These are phyloP conservation scores for Nymphalis urticae DNA, from an alignment of 2,888 invertebrate species.

Conservation along the genomic window DNA sequence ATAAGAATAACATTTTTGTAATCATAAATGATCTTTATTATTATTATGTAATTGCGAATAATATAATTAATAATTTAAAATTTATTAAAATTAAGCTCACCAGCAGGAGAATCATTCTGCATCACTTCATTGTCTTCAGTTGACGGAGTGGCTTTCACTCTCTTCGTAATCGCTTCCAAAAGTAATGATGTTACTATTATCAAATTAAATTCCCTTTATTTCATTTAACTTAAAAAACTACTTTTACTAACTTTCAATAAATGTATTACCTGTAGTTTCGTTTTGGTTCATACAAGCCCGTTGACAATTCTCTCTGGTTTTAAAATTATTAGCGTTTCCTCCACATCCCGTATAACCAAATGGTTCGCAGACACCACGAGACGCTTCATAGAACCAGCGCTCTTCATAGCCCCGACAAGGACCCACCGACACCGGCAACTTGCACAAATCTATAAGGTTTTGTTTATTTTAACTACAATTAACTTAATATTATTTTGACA, in stretches of 20 bases:
- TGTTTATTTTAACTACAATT: neutral
- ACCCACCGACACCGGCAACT: conserved; percentile 85
- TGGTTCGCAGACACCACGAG: conserved; percentile 86
- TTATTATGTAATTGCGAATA: neutral
- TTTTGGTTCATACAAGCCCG: conserved; percentile 78
- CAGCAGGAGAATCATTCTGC: conserved; percentile 60
- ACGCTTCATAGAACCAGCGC: conserved; percentile 92
- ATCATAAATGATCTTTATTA: too few species aligned
- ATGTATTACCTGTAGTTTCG: conserved; percentile 35
- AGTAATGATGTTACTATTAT: conserved; percentile 35
- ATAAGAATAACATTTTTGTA: too few species aligned
- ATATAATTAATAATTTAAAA: neutral
- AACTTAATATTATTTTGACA: neutral
- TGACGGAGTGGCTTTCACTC: conserved; percentile 58
- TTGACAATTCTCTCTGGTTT: conserved; percentile 86
- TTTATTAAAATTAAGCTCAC: conserved; percentile 33
- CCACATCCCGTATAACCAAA: conserved; percentile 95
- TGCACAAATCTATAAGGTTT: conserved; percentile 79
- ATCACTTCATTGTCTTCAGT: conserved; percentile 67
- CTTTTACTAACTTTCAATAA: too few species aligned
- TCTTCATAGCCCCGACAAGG: conserved; percentile 89
- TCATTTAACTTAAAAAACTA: too few species aligned
- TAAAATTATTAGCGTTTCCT: conserved; percentile 94
- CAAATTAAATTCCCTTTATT: too few species aligned
- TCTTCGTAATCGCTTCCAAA: conserved; percentile 53